phyloP scores from a whole-genome alignment of 2,888 invertebrate species.

The Zootermopsis nevadensis region DNA sequence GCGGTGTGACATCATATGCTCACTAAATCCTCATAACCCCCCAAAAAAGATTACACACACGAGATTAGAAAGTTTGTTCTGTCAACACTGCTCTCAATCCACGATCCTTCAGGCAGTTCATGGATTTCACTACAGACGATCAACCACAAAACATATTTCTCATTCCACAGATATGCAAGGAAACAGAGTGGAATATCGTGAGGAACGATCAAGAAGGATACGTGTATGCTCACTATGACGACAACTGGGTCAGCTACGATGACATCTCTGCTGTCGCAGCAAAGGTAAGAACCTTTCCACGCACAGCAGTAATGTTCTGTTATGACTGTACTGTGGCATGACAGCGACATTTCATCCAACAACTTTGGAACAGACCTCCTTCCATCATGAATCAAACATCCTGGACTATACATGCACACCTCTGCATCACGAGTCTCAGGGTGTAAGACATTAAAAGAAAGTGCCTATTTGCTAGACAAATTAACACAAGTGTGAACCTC shows the following conservation, averaged over 20 bases:
- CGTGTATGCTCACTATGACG: conserved; percentile 60
- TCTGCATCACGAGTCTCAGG: no score
- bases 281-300: conserved; percentile 57
- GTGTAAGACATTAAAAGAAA: no score
- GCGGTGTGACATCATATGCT: no score
- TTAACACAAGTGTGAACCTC: no score
- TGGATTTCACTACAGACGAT: no score
- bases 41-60: background rate
- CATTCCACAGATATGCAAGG: conserved; percentile 42
- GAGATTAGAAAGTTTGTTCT: background rate
- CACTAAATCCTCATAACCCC: no score
- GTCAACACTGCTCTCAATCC: background rate
- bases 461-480: no score
- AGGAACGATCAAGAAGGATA: conserved; percentile 57
- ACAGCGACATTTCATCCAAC: background rate
- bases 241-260: conserved; percentile 64
- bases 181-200: conserved; percentile 58
- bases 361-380: no score
- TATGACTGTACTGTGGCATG: background rate
- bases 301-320: background rate
- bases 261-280: conserved; percentile 58
- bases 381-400: no score
- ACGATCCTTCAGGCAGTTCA: background rate
- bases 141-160: background rate
- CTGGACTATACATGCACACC: background rate